phyloP scores from a whole-genome alignment of 2,888 invertebrate genomes.

The Philereme transversata region DNA sequence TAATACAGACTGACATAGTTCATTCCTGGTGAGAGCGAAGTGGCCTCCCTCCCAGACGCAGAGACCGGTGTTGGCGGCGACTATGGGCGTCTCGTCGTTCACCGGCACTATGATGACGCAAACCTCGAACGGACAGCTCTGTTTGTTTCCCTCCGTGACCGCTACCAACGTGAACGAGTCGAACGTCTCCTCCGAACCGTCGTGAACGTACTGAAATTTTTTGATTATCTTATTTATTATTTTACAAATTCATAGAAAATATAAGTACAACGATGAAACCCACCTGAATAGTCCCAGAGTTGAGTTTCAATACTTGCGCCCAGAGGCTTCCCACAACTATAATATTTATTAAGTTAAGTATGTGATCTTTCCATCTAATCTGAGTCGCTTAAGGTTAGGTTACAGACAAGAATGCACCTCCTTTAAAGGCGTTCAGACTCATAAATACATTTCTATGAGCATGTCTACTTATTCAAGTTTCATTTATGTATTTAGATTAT shows the following conservation, averaged over 20 bases:
- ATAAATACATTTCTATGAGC: no score
- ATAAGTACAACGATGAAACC: conserved; percentile 16
- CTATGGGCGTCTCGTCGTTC: conserved; percentile 94
- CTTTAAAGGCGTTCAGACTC: no score
- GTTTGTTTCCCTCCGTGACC: conserved; percentile 87
- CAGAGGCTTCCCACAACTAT: no score
- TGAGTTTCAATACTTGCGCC: conserved; percentile 89
- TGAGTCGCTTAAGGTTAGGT: no score
- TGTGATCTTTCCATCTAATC: no score
- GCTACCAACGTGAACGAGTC: conserved; percentile 91
- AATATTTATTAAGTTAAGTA: no score
- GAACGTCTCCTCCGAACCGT: conserved; percentile 91
- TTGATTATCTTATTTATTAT: background rate
- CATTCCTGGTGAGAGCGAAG: conserved; percentile 87
- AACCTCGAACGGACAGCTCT: conserved; percentile 90
- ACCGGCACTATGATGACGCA: conserved; percentile 89
- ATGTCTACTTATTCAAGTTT: no score
- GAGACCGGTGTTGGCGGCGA: conserved; percentile 93
- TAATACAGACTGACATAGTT: conserved; percentile 86
- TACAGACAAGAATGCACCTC: no score
- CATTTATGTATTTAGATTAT: no score
- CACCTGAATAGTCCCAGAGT: conserved; percentile 86
- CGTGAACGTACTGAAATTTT: conserved; percentile 89
- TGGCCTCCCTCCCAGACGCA: conserved; percentile 94
- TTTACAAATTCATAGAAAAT: no score